A percentile compares a stretch with the other conserved stretches of the same genome.
phyloP scores from a whole-genome alignment of 2,113 vertebrate genomes.

The Circaetus gallicus region DNA sequence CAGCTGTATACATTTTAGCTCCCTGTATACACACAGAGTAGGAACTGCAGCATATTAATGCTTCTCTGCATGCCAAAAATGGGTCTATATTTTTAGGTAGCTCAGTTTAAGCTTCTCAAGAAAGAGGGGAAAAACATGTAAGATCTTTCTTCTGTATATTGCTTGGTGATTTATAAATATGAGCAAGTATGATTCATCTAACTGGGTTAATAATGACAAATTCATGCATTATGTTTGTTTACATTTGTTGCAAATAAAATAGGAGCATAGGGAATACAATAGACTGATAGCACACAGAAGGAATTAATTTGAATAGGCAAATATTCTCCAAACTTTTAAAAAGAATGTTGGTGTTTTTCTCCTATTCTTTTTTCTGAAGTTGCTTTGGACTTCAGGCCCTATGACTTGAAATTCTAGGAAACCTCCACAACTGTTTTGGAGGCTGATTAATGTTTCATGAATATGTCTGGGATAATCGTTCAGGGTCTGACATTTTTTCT shows the following conservation, averaged over 20 bases:
- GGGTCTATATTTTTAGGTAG: background rate
- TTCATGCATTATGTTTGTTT: slow-evolving; percentile 13
- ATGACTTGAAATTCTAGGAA: background rate
- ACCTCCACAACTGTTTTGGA: background rate
- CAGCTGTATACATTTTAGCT: background rate
- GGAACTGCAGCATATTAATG: background rate
- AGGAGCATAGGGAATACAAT: background rate
- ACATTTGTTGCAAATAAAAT: background rate
- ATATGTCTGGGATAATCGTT: background rate
- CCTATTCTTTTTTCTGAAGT: background rate
- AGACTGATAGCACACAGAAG: background rate
- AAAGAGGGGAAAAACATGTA: background rate
- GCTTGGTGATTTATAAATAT: background rate
- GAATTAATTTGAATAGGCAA: background rate
- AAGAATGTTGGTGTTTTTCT: background rate
- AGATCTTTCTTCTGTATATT: background rate
- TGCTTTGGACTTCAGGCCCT: background rate
- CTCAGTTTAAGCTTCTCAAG: background rate
- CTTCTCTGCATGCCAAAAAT: background rate
- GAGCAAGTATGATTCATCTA: background rate
- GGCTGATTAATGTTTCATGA: background rate
- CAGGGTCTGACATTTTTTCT: background rate
- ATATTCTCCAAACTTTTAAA: background rate
- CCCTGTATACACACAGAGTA: background rate
- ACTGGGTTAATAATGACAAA: slow-evolving; percentile 2